Evolutionary conservation across 2,888 invertebrate species (phyloP), one percentile per base, ranked within the genome.

Genomic region (Apodemia mormo): DNA sequence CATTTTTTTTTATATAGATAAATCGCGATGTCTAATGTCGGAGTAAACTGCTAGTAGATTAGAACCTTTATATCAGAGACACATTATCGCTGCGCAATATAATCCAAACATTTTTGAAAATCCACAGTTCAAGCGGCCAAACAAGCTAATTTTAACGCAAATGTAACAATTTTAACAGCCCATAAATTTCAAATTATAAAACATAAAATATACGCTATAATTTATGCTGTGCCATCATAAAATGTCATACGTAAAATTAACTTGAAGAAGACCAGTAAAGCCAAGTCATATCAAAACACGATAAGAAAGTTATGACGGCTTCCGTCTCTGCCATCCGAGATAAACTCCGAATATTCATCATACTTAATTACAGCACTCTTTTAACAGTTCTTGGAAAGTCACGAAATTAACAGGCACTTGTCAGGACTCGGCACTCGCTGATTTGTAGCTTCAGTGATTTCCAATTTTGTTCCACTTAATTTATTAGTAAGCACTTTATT

Each of bases 311-410:
- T 71, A 84, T 82, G 85, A 81, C 82, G 81, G 82, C 79, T 82
- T 73, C 79, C 83, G 84, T 82, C 82, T 79, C 83, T 83, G 86
- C 82, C 83, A 79, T 82, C 82, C 82, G 86, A 85, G 89, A 89
- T 89, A 89, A 89, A 89, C 89, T 88, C 86, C 70, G 86, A 86
- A 85, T 88, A 89, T 90, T 89, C 89, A 90, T 90, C 89, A 90
- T 89, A 87, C 85, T 89, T 89, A 90, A 89, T 90, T 90, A 89
- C 87, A 88, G 85, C 82, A 86, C 88, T 87, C 87, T 88, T 88
- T 87, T 88, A 87, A 86, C 86, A 86, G 86, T 87, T 85, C 85
- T 85, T 83, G 84, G 83, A 80, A 81, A 81, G 83, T 78, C 79
- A 81, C 80, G 81, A 84, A 86, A 88, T 88, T 85, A 87, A 84